Evolutionary conservation across 1,140 invertebrate species (phyloP), one percentile per base, ranked within the genome.

Genomic region (Aphis craccivora): DNA sequence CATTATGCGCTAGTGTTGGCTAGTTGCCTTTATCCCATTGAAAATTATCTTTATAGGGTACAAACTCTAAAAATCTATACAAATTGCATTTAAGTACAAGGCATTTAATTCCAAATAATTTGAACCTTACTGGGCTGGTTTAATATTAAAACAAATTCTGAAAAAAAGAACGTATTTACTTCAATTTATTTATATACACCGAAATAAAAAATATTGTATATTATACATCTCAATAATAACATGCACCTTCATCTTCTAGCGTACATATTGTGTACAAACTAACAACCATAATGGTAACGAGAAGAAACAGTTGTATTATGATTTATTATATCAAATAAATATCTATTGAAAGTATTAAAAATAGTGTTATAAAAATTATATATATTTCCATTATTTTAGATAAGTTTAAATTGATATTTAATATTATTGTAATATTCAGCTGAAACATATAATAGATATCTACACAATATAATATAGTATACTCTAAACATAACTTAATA

Each of bases 1-100:
- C 90, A 81, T 91, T 91, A 14, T 45, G 76, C 48, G 90, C 14
- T 30, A 23, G 1, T 76, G 25, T 91, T 76, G 90, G 90, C 90
- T 35, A 4, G 40, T 76, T 91, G 90, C 60, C 90, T 8, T 76
- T 76, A 43, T 90, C 90, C 90, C 40, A 40, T 91, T 35, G 55
- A 91, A 90, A 91, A 91, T 81, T 76, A 76, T 91, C 60, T 91
- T 91, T 81, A 91, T 91, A 53, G 40, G 30, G 40, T 91, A 91
- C 30, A 76, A 45, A 76, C 90, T 91, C 55, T 45, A 91, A 76
- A 76, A 76, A 22, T 22, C 60, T 18, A 67, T 67, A 48, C 60
- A 91, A 91, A 91, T 76, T 37, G 11, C 30, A 91, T 91, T 45
- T 45, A 45, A 9, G 45, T 45, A 60, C 55, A 45, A 91, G n/a